Evolutionary conservation across 2,888 invertebrate species (phyloP).

Genomic region (Lycophotia porphyrea): DNA sequence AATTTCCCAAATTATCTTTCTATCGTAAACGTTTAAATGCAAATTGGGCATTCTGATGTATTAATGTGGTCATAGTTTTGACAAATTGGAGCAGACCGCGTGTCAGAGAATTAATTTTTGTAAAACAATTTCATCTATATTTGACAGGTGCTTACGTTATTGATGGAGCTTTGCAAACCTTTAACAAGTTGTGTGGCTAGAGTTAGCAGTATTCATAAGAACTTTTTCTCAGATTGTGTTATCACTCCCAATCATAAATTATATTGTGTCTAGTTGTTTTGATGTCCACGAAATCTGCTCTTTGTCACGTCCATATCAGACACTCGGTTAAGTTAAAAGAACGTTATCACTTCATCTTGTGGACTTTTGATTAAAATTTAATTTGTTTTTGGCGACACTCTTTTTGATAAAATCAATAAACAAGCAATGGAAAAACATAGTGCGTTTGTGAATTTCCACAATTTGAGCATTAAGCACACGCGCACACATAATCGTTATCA

Average conservation of each 20-base stretch:
- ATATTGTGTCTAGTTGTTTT: conserved; percentile 27
- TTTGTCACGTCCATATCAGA: conserved; percentile 41
- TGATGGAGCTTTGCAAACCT: conserved; percentile 21
- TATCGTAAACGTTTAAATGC: conserved; percentile 87
- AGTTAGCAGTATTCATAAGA: conserved; percentile 4
- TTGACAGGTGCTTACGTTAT: conserved; percentile 70
- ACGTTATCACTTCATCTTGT: conserved; percentile 60
- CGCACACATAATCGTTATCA: conserved; percentile 69
- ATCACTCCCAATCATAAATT: background rate
- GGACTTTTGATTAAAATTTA: conserved; percentile 48
- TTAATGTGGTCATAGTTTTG: conserved; percentile 84
- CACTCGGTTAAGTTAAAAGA: conserved; percentile 45
- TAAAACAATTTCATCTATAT: conserved; percentile 67
- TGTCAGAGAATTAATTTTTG: conserved; percentile 77
- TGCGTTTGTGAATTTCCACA: conserved; percentile 63
- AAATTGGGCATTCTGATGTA: conserved; percentile 85
- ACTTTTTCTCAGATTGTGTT: conserved; percentile 12
- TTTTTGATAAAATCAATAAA: conserved; percentile 54
- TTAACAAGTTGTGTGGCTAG: conserved; percentile 8
- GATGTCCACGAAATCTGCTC: conserved; percentile 35
- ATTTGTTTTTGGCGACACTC: conserved; percentile 43
- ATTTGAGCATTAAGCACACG: conserved; percentile 67
- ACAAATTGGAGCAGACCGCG: conserved; percentile 79
- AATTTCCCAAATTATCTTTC: conserved; percentile 85
- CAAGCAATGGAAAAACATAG: conserved; percentile 37